phyloP scores from a whole-genome alignment of 2,797 vertebrate species.

The Nothura maculosa region DNA sequence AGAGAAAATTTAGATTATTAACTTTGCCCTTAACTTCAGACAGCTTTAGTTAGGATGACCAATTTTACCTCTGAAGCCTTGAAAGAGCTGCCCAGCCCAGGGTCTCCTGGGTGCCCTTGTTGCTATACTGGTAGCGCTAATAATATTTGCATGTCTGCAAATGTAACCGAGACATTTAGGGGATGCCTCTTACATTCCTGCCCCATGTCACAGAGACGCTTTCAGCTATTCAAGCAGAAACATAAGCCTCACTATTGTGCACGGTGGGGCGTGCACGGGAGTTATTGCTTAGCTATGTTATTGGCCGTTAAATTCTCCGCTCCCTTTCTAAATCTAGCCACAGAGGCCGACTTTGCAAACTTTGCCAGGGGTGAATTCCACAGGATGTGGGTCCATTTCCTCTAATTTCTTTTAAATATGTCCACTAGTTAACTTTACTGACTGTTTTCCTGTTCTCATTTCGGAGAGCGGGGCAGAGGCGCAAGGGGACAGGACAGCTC shows the following conservation, averaged over 20 bases:
- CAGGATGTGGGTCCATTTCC: constrained; percentile 63
- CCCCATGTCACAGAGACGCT: neutral
- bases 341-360: neutral
- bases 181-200: neutral
- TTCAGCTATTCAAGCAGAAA: neutral
- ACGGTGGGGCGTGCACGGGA: neutral
- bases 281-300: neutral
- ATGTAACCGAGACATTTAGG: rapidly evolving
- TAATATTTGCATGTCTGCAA: neutral
- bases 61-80: neutral
- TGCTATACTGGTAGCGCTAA: neutral
- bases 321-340: constrained; percentile 23
- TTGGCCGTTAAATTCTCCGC: neutral
- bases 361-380: constrained; percentile 59
- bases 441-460: constrained; percentile 53
- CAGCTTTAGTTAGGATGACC: neutral
- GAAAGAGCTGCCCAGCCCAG: neutral
- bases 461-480: neutral
- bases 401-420: constrained; percentile 52
- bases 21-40: neutral
- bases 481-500: neutral
- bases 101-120: neutral
- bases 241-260: constrained; percentile 14
- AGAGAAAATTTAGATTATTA: neutral
- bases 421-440: constrained; percentile 47